phyloP scores from a whole-genome alignment of 92 coral and sea anemone species.

The Chrysogorgia sp. region DNA sequence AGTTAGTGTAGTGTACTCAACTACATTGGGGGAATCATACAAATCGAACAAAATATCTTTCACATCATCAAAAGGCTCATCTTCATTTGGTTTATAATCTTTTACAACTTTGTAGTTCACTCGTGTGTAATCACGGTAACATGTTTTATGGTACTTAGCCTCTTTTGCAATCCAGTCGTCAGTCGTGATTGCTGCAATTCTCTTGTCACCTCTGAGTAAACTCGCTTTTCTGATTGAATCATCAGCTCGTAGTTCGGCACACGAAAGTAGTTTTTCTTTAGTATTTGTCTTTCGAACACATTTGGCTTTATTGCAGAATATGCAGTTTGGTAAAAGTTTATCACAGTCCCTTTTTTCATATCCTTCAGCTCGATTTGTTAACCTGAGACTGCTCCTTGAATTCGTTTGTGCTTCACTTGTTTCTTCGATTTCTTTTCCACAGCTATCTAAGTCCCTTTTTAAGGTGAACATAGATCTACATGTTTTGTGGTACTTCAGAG shows the following conservation, averaged over 20 bases:
- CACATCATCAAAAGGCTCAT: constrained; percentile 12
- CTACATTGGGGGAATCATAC: constrained; percentile 16
- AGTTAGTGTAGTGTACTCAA: constrained; percentile 9
- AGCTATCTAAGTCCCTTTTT: constrained; percentile 14
- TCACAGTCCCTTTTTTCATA: no score
- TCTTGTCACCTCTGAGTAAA: constrained; percentile 20
- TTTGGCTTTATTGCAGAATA: constrained; percentile 8
- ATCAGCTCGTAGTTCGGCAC: constrained; percentile 27
- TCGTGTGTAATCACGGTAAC: constrained; percentile 55
- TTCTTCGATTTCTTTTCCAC: constrained; percentile 10
- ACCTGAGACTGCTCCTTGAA: background rate
- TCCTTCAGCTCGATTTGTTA: no score
- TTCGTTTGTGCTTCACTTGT: background rate
- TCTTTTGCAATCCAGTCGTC: constrained; percentile 49
- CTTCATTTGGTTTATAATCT: constrained; percentile 11
- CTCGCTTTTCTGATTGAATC: constrained; percentile 8
- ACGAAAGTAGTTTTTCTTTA: constrained; percentile 5
- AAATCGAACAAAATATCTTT: constrained; percentile 10
- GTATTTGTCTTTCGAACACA: background rate
- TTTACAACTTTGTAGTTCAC: constrained; percentile 16
- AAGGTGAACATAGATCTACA: constrained; percentile 25
- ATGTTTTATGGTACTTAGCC: constrained; percentile 47
- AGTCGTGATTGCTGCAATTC: constrained; percentile 39
- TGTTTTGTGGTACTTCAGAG: constrained; percentile 5
- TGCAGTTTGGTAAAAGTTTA: constrained; percentile 7